Base-by-base conservation (phyloP, 2,797 vertebrate genomes). In the Sebastes minor region DNA sequence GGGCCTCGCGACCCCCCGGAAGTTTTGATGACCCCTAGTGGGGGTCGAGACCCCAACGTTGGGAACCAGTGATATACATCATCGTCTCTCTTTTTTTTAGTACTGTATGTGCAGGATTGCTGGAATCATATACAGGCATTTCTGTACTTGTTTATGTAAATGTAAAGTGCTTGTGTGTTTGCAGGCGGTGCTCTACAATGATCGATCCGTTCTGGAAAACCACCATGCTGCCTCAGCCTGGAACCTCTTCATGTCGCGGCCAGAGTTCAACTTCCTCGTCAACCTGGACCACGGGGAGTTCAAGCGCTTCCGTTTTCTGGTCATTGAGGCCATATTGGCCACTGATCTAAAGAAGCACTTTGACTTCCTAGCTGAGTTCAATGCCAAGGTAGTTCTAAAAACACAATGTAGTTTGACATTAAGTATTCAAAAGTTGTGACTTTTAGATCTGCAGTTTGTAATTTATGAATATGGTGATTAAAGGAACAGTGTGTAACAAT, bases 301-400 rank as follows among this genome's bases (percentile, higher is more conserved):
- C 93, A 99, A 99, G 81, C 97, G 99, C 83, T 99, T 99, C 90
- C 97, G 99, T 62, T 99, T 99, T 93, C 96, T 99, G 30, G 98
- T 99, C 88, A 99, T 99, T 3, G 99, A 99, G 94, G 99, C 99
- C 65, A 99, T 99, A 84, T 94, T 99, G 88, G 99, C 99, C 83
- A 99, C 99, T 0, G 99, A 99, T 89, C 95, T 99, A 71, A 99
- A 99, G 94, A 99, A 99, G 91, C 99, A 99, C 93, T 99, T 99
- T 59, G 99, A 99, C 91, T 99, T 99, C 16, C 95, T 99, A 8
- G 97, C 98, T 42, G 99, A 97, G 90, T 98, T 99, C 90, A 99
- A 99, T 5, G 96, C 98, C 82, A 99, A 99, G 97, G 99, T 99
- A 95, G 10, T 13, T 64, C 25, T 38, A 10, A 49, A 81, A 53